phyloP scores from a whole-genome alignment of 2,888 invertebrate species.

The Quadroppia sp. region DNA sequence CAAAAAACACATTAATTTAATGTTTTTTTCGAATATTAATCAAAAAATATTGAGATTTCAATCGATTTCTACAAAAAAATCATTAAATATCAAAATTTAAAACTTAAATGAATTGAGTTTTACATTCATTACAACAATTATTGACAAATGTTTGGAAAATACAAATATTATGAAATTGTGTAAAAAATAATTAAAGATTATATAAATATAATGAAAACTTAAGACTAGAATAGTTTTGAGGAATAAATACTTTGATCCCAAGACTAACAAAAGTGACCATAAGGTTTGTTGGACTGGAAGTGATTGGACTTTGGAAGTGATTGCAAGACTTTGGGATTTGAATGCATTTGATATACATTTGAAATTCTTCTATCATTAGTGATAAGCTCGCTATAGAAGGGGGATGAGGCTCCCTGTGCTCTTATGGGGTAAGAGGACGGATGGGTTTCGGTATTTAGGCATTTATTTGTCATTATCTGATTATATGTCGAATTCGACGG shows the following conservation, averaged over 20 bases:
- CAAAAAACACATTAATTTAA: too few species aligned
- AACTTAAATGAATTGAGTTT: too few species aligned
- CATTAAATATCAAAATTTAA: too few species aligned
- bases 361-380: neutral
- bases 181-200: neutral
- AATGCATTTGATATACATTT: conserved; percentile 17
- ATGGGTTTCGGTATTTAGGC: neutral
- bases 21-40: too few species aligned
- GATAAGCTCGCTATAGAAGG: conserved; percentile 4
- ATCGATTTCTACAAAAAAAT: too few species aligned
- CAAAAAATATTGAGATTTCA: neutral
- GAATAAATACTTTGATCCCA: neutral
- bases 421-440: neutral
- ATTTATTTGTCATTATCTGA: neutral
- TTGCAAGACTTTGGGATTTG: conserved; percentile 10
- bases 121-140: neutral
- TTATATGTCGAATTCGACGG: neutral
- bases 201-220: neutral
- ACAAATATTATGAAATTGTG: neutral
- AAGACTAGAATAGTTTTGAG: neutral
- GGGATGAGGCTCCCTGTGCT: neutral
- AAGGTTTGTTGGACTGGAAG: neutral
- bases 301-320: neutral
- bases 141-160: neutral
- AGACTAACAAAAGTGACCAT: conserved; percentile 20